These are phyloP conservation scores for Seriola dumerili DNA, from an alignment of 2,113 vertebrate species.

Conservation along the genomic window DNA sequence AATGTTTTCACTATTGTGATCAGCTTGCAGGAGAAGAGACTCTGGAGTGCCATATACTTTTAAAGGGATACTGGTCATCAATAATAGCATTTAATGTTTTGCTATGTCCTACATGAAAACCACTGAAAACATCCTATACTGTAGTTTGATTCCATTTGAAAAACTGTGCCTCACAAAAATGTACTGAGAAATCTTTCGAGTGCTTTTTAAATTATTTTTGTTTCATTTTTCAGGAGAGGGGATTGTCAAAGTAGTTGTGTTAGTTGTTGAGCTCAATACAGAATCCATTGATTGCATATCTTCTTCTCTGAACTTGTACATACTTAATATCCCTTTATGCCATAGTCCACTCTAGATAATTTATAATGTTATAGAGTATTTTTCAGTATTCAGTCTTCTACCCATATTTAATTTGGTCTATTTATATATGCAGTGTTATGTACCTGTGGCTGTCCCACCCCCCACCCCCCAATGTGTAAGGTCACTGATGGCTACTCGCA, in stretches of 20 bases:
- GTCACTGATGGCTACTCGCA: slow-evolving; percentile 67
- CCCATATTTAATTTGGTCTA: slow-evolving; percentile 87
- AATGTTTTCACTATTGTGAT: slow-evolving; percentile 31
- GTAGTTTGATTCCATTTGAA: slow-evolving; percentile 83
- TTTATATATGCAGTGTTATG: slow-evolving; percentile 89
- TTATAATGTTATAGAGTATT: slow-evolving; percentile 86
- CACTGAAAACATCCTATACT: slow-evolving; percentile 82
- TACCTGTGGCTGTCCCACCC: slow-evolving; percentile 63
- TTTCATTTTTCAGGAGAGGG: slow-evolving; percentile 64
- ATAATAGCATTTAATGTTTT: slow-evolving; percentile 60
- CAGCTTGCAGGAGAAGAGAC: slow-evolving; percentile 62
- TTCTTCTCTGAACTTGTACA: slow-evolving; percentile 75
- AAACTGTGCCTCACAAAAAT: slow-evolving; percentile 78
- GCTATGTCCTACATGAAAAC: slow-evolving; percentile 76
- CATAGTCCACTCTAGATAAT: slow-evolving; percentile 81
- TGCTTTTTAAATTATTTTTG: slow-evolving; percentile 81
- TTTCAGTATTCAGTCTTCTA: slow-evolving; percentile 85
- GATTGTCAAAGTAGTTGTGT: slow-evolving; percentile 60
- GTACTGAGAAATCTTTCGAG: slow-evolving; percentile 74
- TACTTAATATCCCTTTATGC: slow-evolving; percentile 79
- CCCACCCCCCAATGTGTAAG: slow-evolving; percentile 64
- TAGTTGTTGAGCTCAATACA: slow-evolving; percentile 66
- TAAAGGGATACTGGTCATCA: slow-evolving; percentile 84
- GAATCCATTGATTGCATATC: slow-evolving; percentile 64
- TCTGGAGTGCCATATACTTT: slow-evolving; percentile 76